Percentiles rank a stretch among this genome's conserved stretches.
Conservation (phyloP, 1,140 invertebrate genomes). For the Drosophila seguyi region DNA sequence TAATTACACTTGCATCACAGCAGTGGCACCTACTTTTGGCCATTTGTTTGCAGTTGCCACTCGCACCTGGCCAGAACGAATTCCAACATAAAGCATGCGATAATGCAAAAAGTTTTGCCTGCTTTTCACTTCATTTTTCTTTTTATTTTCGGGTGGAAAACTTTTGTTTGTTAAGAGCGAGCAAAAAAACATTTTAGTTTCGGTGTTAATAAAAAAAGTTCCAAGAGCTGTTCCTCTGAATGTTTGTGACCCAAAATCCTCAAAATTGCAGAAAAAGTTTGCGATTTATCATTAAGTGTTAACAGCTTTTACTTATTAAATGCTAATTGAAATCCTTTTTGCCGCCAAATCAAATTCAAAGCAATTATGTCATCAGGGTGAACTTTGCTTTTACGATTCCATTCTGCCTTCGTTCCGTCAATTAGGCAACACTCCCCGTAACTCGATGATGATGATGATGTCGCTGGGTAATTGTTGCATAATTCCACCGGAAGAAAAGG, state of each 20-base stretch:
- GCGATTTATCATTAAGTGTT: slow-evolving; percentile 43
- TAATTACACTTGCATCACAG: slow-evolving; percentile 6
- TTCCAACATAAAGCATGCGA: slow-evolving; percentile 11
- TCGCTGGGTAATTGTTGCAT: slow-evolving; percentile 43
- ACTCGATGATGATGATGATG: slow-evolving; percentile 24
- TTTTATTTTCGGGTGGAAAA: slow-evolving; percentile 12
- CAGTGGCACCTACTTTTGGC: background rate
- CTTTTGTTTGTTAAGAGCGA: slow-evolving; percentile 7
- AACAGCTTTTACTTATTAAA: slow-evolving; percentile 41
- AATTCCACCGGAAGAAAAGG: slow-evolving; percentile 6
- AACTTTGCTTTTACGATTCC: slow-evolving; percentile 46
- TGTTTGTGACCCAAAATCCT: slow-evolving; percentile 18
- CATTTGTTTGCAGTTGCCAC: slow-evolving; percentile 17
- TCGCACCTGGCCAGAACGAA: slow-evolving; percentile 41
- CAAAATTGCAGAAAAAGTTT: slow-evolving; percentile 18
- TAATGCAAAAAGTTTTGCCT: slow-evolving; percentile 32
- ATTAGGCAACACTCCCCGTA: slow-evolving; percentile 46
- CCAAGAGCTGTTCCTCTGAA: slow-evolving; percentile 3
- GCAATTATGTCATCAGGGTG: slow-evolving; percentile 43
- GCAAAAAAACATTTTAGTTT: slow-evolving; percentile 22
- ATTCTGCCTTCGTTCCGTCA: slow-evolving; percentile 37
- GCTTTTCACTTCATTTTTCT: background rate
- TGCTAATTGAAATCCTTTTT: slow-evolving; percentile 42
- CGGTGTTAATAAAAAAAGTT: slow-evolving; percentile 28
- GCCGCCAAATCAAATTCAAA: slow-evolving; percentile 23